A percentile compares a stretch with the other conserved stretches of the same genome.
phyloP scores from a whole-genome alignment of 2,797 vertebrate species.

The Psittacula derbiana region DNA sequence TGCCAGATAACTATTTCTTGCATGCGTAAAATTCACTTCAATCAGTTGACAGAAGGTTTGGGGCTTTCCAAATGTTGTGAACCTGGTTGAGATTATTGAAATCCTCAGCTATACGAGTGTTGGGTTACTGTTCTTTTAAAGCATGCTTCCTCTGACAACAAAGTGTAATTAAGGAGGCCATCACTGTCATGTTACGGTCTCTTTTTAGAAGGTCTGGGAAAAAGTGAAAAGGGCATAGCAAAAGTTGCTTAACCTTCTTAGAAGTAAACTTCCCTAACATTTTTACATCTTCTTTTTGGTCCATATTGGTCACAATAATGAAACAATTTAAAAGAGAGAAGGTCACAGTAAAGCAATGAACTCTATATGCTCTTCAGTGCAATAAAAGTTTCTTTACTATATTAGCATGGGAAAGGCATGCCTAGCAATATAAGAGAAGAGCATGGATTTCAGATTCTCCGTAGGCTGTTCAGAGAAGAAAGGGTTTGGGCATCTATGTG shows the following conservation, averaged over 20 bases:
- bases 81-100: slow-evolving; percentile 63
- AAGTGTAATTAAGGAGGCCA: slow-evolving; percentile 68
- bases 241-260: slow-evolving; percentile 61
- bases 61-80: slow-evolving; percentile 55
- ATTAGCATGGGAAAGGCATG: slow-evolving; percentile 46
- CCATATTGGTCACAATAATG: slow-evolving; percentile 57
- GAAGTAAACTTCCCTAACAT: slow-evolving; percentile 30
- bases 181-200: slow-evolving; percentile 51
- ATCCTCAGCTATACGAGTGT: slow-evolving; percentile 41
- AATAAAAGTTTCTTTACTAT: slow-evolving; percentile 35
- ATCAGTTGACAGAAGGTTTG: slow-evolving; percentile 45
- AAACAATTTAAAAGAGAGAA: slow-evolving; percentile 73
- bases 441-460: slow-evolving; percentile 29
- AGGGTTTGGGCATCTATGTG: background rate
- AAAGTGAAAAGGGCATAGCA: slow-evolving; percentile 51
- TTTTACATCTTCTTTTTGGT: slow-evolving; percentile 64
- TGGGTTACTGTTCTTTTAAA: slow-evolving; percentile 66
- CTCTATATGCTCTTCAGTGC: slow-evolving; percentile 40
- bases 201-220: slow-evolving; percentile 52
- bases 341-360: slow-evolving; percentile 58
- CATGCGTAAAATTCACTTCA: slow-evolving; percentile 49
- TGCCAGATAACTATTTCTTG: slow-evolving; percentile 33
- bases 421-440: background rate
- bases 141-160: slow-evolving; percentile 70
- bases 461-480: background rate